phyloP scores from a whole-genome alignment of 2,888 invertebrate species.

The Hirtodrosophila alboralis region DNA sequence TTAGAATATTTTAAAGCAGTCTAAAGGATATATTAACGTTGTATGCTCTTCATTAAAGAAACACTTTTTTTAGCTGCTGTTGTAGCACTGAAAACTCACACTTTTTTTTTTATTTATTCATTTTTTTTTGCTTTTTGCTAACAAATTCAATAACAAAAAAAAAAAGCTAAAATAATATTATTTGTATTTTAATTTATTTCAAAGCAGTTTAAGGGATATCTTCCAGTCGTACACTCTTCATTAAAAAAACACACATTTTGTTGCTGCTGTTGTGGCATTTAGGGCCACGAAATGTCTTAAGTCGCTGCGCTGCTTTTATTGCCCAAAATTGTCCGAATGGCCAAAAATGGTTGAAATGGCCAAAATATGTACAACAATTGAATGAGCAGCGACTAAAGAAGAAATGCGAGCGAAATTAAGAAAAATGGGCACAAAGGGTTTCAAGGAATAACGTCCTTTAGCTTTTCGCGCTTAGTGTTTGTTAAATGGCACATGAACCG shows the following conservation, averaged over 20 bases:
- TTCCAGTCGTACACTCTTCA: too few species aligned
- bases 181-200: too few species aligned
- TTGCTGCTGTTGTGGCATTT: conserved; percentile 35
- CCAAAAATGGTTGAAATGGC: conserved; percentile 27
- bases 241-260: background rate
- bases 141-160: too few species aligned
- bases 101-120: too few species aligned
- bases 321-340: conserved; percentile 46
- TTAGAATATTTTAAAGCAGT: too few species aligned
- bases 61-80: too few species aligned
- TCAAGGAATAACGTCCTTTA: background rate
- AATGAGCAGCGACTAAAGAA: conserved; percentile 20
- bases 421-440: conserved; percentile 74
- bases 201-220: too few species aligned
- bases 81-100: too few species aligned
- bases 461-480: conserved; percentile 65
- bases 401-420: conserved; percentile 63
- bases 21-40: too few species aligned
- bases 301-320: conserved; percentile 69
- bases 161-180: too few species aligned
- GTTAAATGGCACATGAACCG: conserved; percentile 74
- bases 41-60: too few species aligned
- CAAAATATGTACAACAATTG: conserved; percentile 54
- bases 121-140: too few species aligned
- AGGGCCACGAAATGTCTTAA: conserved; percentile 67